Evolutionary conservation across 2,797 vertebrate genomes (phyloP).

Genomic region (Lycodopsis pacificus): DNA sequence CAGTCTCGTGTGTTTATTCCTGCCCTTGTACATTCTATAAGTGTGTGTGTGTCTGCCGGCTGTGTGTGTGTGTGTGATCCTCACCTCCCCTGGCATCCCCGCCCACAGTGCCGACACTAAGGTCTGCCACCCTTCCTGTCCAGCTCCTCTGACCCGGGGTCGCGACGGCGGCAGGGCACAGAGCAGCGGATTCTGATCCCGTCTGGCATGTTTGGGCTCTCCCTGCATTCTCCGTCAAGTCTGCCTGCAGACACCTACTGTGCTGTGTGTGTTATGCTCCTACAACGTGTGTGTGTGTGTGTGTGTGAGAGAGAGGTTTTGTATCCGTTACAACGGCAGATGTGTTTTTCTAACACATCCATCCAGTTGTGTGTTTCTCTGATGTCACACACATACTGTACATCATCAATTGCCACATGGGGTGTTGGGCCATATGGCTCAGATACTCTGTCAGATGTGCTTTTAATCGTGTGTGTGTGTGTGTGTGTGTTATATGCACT

Average conservation of each 20-base stretch:
- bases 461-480: constrained; percentile 9
- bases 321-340: constrained; percentile 38
- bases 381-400: background rate
- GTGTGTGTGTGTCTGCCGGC: constrained; percentile 11
- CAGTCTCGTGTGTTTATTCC: background rate
- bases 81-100: constrained; percentile 63
- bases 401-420: constrained; percentile 30
- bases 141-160: constrained; percentile 39
- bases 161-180: background rate
- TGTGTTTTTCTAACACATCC: constrained; percentile 35
- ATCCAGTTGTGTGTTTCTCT: constrained; percentile 25
- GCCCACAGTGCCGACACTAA: constrained; percentile 50
- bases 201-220: constrained; percentile 67
- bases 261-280: constrained; percentile 6
- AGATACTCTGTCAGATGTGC: constrained; percentile 34
- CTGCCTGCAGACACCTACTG: constrained; percentile 36
- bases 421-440: constrained; percentile 35
- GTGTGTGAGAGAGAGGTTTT: constrained; percentile 3
- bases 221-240: constrained; percentile 47
- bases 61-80: constrained; percentile 45
- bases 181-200: constrained; percentile 51
- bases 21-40: background rate
- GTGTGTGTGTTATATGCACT: constrained; percentile 1
- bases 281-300: constrained; percentile 6
- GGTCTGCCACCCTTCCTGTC: constrained; percentile 55